Percentiles rank a stretch among this genome's conserved stretches.
Evolutionary conservation across 2,797 vertebrate genomes (phyloP).

Genomic region (Spheniscus humboldti): DNA sequence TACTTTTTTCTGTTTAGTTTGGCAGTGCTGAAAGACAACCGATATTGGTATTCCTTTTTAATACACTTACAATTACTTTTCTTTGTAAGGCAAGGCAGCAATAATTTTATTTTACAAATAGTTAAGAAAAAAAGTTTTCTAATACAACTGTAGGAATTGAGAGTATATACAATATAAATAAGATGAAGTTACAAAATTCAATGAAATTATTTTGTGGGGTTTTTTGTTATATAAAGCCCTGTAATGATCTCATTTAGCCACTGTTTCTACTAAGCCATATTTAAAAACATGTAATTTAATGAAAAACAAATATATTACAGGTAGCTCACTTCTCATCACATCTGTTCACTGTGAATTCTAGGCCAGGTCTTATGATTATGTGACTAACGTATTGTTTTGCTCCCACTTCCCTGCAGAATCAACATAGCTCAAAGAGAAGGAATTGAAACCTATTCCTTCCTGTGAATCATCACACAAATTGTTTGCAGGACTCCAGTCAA

Average conservation of each 20-base stretch:
- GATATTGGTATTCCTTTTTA: neutral
- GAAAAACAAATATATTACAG: neutral
- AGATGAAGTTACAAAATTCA: neutral
- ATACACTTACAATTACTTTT: neutral
- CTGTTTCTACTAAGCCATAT: neutral
- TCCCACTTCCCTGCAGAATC: conserved; percentile 4
- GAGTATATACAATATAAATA: neutral
- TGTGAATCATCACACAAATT: conserved; percentile 20
- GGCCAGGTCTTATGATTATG: neutral
- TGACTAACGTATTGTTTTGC: neutral
- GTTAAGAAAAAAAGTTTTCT: neutral
- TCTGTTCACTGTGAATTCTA: neutral
- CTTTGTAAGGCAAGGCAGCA: neutral
- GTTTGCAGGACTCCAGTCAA: neutral
- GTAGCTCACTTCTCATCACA: neutral
- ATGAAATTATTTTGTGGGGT: fast-evolving
- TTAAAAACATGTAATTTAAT: neutral
- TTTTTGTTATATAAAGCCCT: neutral
- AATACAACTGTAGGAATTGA: neutral
- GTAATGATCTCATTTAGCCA: neutral
- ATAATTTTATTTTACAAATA: neutral
- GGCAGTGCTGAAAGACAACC: neutral
- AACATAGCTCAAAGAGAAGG: neutral
- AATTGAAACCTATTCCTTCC: conserved; percentile 38
- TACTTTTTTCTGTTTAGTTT: neutral